Conservation (phyloP, 2,113 vertebrate genomes). For the Nycticebus coucang region DNA sequence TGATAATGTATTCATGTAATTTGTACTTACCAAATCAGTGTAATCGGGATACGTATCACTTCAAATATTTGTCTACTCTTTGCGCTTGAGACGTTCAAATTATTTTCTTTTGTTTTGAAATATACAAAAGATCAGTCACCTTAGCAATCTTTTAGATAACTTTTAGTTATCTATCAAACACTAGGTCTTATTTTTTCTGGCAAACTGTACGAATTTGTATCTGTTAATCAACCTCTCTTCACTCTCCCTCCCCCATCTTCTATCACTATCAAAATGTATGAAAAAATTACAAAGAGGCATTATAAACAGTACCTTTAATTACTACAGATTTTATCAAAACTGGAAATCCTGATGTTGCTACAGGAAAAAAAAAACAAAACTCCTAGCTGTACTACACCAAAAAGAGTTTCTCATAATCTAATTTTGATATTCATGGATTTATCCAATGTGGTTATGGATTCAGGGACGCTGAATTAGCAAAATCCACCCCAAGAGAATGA, state of each 20-base stretch:
- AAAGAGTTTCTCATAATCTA: background rate
- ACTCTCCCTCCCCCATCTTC: background rate
- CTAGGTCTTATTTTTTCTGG: no score
- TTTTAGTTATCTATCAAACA: no score
- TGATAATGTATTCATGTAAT: no score
- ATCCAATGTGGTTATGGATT: background rate
- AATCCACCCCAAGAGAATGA: background rate
- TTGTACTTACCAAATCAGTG: no score
- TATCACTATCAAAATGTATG: background rate
- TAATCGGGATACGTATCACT: no score
- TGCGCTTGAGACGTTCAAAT: no score
- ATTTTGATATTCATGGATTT: background rate
- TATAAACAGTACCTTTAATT: background rate
- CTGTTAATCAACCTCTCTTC: no score
- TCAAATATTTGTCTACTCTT: no score
- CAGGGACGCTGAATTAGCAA: background rate
- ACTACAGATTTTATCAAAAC: background rate
- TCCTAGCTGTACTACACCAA: background rate
- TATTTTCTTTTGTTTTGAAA: no score
- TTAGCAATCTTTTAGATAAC: no score
- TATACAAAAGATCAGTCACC: no score
- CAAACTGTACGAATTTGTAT: no score
- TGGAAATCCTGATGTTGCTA: background rate
- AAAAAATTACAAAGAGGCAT: background rate
- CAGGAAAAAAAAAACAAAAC: constrained; percentile 33